phyloP scores from a whole-genome alignment of 1,140 invertebrate species.

The Meteorus sp. region DNA sequence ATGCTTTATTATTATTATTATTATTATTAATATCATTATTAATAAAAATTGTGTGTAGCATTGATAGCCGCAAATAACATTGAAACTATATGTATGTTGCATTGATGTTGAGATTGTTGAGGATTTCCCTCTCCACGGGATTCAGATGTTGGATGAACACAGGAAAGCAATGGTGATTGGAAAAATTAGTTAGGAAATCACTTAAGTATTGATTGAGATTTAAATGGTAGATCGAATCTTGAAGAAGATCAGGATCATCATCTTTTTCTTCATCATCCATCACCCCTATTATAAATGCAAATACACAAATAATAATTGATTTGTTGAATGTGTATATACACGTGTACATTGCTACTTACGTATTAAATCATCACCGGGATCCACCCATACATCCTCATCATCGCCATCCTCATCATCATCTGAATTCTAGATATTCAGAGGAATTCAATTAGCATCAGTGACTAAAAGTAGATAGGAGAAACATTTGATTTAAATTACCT shows the following conservation, averaged over 20 bases:
- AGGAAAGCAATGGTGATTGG: constrained; percentile 63
- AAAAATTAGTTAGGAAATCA: constrained; percentile 66
- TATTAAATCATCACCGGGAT: constrained; percentile 46
- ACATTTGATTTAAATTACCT: constrained; percentile 33
- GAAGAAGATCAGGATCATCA: constrained; percentile 60
- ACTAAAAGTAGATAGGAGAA: background rate
- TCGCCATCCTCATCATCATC: constrained; percentile 51
- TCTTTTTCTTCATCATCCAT: constrained; percentile 58
- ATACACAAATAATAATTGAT: constrained; percentile 32
- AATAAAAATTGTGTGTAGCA: constrained; percentile 13
- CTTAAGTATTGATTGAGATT: constrained; percentile 65
- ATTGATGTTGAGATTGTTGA: constrained; percentile 49
- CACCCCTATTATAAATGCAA: constrained; percentile 45
- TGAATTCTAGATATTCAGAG: constrained; percentile 38
- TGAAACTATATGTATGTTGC: constrained; percentile 23
- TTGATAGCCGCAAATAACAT: constrained; percentile 6
- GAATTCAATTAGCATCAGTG: constrained; percentile 15
- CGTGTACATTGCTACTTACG: no score
- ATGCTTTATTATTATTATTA: constrained; percentile 7
- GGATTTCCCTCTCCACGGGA: constrained; percentile 54
- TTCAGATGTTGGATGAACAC: constrained; percentile 64
- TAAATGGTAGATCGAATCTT: constrained; percentile 66
- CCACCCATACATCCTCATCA: constrained; percentile 46
- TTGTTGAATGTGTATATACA: no score
- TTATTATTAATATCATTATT: background rate